phyloP scores from a whole-genome alignment of 2,797 vertebrate genomes.

The Borostomias antarcticus region DNA sequence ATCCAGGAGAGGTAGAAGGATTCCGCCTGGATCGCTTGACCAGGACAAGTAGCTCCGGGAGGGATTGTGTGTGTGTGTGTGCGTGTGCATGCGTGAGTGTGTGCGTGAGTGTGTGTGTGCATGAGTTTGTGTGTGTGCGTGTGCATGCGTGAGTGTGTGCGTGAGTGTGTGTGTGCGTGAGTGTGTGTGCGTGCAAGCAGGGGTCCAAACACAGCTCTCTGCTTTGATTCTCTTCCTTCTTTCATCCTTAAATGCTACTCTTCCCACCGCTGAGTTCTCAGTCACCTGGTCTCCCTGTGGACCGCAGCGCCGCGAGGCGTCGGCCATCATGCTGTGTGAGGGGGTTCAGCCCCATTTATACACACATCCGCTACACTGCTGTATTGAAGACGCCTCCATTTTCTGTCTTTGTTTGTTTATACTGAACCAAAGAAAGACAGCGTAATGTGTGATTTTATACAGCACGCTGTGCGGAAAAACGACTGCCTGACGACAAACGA shows the following conservation, averaged over 20 bases:
- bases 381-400: too few relatives aligned
- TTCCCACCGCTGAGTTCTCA: constrained; percentile 42
- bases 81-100: constrained; percentile 49
- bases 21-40: constrained; percentile 31
- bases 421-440: too few relatives aligned
- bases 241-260: constrained; percentile 49
- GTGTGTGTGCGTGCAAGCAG: constrained; percentile 32
- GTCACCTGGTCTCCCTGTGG: constrained; percentile 36
- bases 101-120: constrained; percentile 37
- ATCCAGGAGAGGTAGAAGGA: background rate
- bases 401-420: too few relatives aligned
- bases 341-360: too few relatives aligned
- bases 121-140: constrained; percentile 43
- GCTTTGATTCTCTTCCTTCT: constrained; percentile 38
- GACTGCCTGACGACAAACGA: too few relatives aligned
- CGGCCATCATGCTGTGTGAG: too few relatives aligned
- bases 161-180: constrained; percentile 37
- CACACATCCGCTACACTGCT: too few relatives aligned
- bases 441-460: too few relatives aligned
- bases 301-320: too few relatives aligned
- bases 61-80: constrained; percentile 45
- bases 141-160: constrained; percentile 43
- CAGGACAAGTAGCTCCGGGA: constrained; percentile 51
- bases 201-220: constrained; percentile 23
- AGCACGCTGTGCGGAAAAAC: too few relatives aligned